Evolutionary conservation across 2,888 invertebrate genomes (phyloP), one percentile per base, ranked within the genome.

Genomic region (Calliphora vomitoria): DNA sequence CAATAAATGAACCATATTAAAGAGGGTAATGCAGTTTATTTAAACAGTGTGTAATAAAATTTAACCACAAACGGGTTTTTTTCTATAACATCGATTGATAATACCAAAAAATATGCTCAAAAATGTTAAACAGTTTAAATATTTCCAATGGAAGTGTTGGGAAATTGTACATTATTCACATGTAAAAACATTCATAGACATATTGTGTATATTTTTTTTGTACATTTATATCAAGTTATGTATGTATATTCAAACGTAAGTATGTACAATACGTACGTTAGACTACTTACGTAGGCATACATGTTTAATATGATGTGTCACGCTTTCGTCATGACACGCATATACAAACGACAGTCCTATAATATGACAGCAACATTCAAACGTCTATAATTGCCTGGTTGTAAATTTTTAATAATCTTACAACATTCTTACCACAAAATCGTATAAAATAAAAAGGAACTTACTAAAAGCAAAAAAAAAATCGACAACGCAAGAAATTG

Each of bases 351-450:
- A 62, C 53, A 38, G 25, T 74, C 50, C n/a, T 74, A 35, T n/a
- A 74, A 74, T 66, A 74, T 35, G 66, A 58, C 74, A 68, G 13
- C 41, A 66, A 58, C 18, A 68, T 50, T 68, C n/a, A 68, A 38
- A 74, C n/a, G 60, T 15, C 44, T n/a, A 64, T 64, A 60, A 62
- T 75, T 75, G 68, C 41, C 35, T 2, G 35, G 1, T 81, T 31
- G 69, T 85, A 75, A 69, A 81, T 81, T 58, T 85, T 81, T 75
- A 75, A 85, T 85, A 31, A 76, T 55, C 50, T 76, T 62, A 69
- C 50, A 47, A 71, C 53, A 62, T 75, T 75, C 80, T 75, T 55
- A 68, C 69, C 55, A 62, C n/a, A 81, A 62, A 69, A 58, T 72
- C 47, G 18, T 62, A 18, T 10, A 66, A 53, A 35, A 31, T 60